phyloP scores from a whole-genome alignment of 2,797 vertebrate genomes.

The Antennarius maculatus region DNA sequence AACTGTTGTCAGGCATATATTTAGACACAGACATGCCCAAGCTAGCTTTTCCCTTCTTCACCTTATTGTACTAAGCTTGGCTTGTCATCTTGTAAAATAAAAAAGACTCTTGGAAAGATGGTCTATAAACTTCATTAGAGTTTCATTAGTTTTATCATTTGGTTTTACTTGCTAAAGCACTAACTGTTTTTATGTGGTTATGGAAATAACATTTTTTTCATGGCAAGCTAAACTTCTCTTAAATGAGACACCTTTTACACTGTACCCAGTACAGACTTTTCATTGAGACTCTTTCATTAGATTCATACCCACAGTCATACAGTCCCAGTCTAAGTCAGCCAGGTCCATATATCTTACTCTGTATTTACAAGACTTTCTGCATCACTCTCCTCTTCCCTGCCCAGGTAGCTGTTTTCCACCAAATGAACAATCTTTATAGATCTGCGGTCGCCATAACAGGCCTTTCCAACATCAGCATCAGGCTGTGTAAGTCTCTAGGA shows the following conservation, averaged over 20 bases:
- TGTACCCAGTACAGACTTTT: constrained; percentile 50
- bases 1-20: no score
- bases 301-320: constrained; percentile 73
- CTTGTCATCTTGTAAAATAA: no score
- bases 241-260: constrained; percentile 43
- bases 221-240: constrained; percentile 55
- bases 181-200: constrained; percentile 47
- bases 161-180: constrained; percentile 35
- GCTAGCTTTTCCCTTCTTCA: no score
- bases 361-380: constrained; percentile 89
- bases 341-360: constrained; percentile 88
- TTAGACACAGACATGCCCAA: no score
- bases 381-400: constrained; percentile 90
- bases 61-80: no score
- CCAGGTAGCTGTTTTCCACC: constrained; percentile 95
- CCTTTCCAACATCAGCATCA: constrained; percentile 87
- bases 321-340: constrained; percentile 69
- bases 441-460: constrained; percentile 90
- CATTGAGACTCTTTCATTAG: constrained; percentile 73
- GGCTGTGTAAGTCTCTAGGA: constrained; percentile 91
- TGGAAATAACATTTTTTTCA: constrained; percentile 52
- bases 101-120: no score
- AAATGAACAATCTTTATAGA: constrained; percentile 99
- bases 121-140: no score
- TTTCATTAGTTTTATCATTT: constrained; percentile 8